Evolutionary conservation across 2,113 vertebrate species (phyloP).

Genomic region (Podarcis muralis): DNA sequence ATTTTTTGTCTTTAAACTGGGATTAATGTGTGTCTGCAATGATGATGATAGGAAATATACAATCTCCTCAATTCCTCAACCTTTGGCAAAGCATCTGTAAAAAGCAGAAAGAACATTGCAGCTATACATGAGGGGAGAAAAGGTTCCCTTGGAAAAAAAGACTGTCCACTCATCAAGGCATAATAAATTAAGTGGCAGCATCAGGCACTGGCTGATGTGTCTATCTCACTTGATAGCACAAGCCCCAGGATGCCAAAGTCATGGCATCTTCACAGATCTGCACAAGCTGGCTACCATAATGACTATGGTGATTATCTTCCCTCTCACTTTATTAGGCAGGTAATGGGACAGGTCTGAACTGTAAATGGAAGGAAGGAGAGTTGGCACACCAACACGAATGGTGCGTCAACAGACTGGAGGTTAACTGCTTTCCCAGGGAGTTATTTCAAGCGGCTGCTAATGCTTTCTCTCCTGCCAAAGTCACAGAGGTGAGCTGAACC

Average conservation of each 20-base stretch:
- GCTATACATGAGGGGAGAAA: neutral
- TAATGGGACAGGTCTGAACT: conserved; percentile 26
- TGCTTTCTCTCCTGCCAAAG: conserved; percentile 40
- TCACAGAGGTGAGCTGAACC: conserved; percentile 12
- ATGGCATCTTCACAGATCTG: conserved; percentile 34
- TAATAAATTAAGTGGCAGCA: neutral
- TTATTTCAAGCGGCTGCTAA: conserved; percentile 37
- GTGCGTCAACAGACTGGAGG: conserved; percentile 12
- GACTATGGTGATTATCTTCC: conserved; percentile 18
- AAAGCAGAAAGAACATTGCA: neutral
- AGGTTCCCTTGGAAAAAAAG: neutral
- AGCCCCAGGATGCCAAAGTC: conserved; percentile 2
- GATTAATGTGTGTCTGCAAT: neutral
- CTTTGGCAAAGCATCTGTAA: neutral
- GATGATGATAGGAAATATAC: neutral
- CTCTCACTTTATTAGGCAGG: conserved; percentile 25
- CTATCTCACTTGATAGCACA: rapidly evolving
- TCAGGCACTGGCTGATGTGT: neutral
- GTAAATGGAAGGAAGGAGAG: conserved; percentile 11
- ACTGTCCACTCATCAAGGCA: neutral
- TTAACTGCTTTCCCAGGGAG: conserved; percentile 43
- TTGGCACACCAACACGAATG: rapidly evolving
- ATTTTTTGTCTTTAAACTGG: neutral
- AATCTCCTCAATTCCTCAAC: neutral
- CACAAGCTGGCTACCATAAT: conserved; percentile 16